These are phyloP conservation scores for Rhagium mordax DNA, from an alignment of 2,888 invertebrate species.

Conservation along the genomic window DNA sequence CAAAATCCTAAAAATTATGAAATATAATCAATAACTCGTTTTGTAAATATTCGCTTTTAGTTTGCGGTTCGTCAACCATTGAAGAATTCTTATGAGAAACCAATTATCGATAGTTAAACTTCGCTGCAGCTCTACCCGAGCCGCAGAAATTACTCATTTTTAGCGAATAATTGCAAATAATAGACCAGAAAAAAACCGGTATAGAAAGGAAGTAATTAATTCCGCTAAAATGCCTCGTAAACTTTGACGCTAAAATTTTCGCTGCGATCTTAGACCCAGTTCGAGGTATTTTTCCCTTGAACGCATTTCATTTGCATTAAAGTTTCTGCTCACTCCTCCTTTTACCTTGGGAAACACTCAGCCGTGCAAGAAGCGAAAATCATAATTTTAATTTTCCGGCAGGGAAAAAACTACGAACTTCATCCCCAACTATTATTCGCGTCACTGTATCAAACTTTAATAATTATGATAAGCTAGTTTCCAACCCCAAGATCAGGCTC, in stretches of 20 bases:
- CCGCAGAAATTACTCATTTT: too few relatives aligned
- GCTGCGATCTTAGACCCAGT: background rate
- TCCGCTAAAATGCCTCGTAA: background rate
- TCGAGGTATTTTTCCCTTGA: background rate
- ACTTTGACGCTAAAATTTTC: background rate
- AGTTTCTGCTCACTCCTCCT: background rate
- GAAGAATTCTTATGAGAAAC: too few relatives aligned
- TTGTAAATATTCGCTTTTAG: too few relatives aligned
- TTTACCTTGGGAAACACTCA: background rate
- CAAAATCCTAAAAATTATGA: too few relatives aligned
- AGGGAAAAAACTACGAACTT: background rate
- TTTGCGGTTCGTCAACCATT: too few relatives aligned
- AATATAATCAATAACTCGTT: too few relatives aligned
- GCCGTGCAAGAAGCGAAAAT: background rate
- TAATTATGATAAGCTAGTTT: background rate
- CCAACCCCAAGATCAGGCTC: background rate
- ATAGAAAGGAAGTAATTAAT: background rate
- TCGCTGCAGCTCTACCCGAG: too few relatives aligned
- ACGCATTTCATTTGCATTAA: background rate
- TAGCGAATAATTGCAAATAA: too few relatives aligned
- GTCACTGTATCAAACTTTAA: slow-evolving; percentile 10
- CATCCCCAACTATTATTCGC: background rate
- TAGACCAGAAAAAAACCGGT: background rate
- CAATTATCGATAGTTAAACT: too few relatives aligned
- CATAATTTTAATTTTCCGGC: background rate